phyloP scores from a whole-genome alignment of 1,140 invertebrate species.

The Neotoxoptera formosana region DNA sequence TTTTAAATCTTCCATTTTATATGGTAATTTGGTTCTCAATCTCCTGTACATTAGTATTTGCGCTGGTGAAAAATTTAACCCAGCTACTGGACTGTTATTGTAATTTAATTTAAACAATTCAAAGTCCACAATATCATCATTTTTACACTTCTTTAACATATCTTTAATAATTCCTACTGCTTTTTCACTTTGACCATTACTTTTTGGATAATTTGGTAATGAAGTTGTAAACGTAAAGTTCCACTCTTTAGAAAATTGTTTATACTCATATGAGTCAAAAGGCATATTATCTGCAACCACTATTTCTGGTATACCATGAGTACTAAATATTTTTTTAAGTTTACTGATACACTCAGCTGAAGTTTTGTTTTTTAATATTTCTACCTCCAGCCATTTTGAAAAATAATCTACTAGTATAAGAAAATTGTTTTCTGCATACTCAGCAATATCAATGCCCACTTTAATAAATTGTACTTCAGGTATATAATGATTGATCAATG shows the following conservation, averaged over 20 bases:
- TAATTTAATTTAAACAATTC: slow-evolving; percentile 51
- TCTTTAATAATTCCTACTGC: slow-evolving; percentile 54
- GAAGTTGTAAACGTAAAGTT: slow-evolving; percentile 26
- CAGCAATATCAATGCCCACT: slow-evolving; percentile 59
- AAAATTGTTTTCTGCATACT: slow-evolving; percentile 52
- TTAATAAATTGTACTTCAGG: slow-evolving; percentile 51
- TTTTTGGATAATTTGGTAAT: slow-evolving; percentile 58
- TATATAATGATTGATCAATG: slow-evolving; percentile 5
- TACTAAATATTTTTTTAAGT: slow-evolving; percentile 61
- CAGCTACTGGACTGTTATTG: no score
- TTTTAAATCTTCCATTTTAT: neutral
- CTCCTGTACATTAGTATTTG: slow-evolving; percentile 49
- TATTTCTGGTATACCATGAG: slow-evolving; percentile 61
- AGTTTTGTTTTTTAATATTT: neutral
- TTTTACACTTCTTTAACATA: neutral
- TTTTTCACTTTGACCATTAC: slow-evolving; percentile 57
- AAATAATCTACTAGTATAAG: slow-evolving; percentile 50
- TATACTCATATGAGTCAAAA: slow-evolving; percentile 46
- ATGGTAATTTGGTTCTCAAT: slow-evolving; percentile 23
- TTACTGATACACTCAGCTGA: neutral
- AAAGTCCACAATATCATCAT: neutral
- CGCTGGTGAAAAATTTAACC: slow-evolving; percentile 44
- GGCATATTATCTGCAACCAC: slow-evolving; percentile 62
- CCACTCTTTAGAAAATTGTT: slow-evolving; percentile 57
- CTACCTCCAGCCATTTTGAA: neutral